Percentiles rank a stretch among this genome's conserved stretches.
Conservation (phyloP, 2,113 vertebrate species). For the Eidolon helvum region DNA sequence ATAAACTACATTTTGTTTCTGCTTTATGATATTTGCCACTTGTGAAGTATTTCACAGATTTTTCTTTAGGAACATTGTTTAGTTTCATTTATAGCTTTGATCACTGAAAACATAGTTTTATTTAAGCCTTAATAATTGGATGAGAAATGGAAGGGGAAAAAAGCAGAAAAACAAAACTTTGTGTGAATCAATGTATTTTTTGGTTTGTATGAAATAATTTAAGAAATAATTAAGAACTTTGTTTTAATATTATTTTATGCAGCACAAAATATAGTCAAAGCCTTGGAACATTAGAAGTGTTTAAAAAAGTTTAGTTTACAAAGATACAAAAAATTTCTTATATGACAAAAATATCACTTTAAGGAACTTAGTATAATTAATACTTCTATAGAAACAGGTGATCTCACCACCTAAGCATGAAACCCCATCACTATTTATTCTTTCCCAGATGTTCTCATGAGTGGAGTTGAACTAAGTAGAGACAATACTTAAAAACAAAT, state of each 20-base stretch:
- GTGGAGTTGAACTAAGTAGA: background rate
- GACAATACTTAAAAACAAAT: background rate
- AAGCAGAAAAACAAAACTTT: slow-evolving; percentile 18
- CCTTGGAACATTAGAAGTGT: background rate
- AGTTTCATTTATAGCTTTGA: slow-evolving; percentile 58
- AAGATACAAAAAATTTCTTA: background rate
- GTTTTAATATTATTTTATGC: slow-evolving; percentile 14
- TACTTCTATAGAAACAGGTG: background rate
- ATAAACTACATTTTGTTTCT: background rate
- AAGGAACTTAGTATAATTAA: background rate
- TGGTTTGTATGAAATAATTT: slow-evolving; percentile 11
- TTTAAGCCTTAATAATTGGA: slow-evolving; percentile 34
- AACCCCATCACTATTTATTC: background rate
- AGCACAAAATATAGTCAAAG: background rate
- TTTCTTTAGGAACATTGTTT: slow-evolving; percentile 48
- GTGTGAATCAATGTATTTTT: background rate
- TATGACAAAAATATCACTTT: background rate
- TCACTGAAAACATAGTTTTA: slow-evolving; percentile 39
- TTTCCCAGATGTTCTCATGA: background rate
- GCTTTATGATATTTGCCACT: background rate
- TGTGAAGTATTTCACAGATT: background rate
- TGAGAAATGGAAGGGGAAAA: slow-evolving; percentile 11
- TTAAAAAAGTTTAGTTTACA: background rate
- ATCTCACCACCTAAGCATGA: background rate
- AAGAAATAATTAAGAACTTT: background rate